Percentiles rank a stretch among this genome's conserved stretches.
Conservation (phyloP, 2,797 vertebrate genomes). For the Rhadinocentrus ornatus region DNA sequence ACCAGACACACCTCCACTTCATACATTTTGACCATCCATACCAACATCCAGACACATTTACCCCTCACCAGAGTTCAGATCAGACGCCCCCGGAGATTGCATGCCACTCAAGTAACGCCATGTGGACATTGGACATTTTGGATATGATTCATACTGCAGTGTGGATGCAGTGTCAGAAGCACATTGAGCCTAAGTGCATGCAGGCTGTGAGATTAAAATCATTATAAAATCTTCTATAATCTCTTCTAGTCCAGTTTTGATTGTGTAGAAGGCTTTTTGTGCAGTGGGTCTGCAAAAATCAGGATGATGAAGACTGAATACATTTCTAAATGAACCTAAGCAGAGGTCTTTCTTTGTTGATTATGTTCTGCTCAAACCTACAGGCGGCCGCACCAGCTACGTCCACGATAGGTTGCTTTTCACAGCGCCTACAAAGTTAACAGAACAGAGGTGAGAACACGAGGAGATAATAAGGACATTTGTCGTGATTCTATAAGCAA, state of each 20-base stretch:
- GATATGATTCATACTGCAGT: no score
- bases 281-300: constrained; percentile 22
- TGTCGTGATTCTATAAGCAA: neutral
- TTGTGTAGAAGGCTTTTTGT: constrained; percentile 38
- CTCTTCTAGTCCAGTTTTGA: constrained; percentile 23
- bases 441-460: constrained; percentile 1
- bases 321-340: constrained; percentile 21
- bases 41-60: no score
- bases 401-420: neutral
- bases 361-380: neutral
- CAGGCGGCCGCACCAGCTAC: neutral
- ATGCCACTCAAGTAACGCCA: no score
- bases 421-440: neutral
- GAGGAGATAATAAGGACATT: constrained; percentile 7
- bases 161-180: neutral
- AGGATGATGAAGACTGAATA: constrained; percentile 38
- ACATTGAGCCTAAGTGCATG: neutral
- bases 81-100: no score
- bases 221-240: no score
- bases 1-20: no score
- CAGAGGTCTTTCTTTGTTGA: neutral
- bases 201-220: constrained; percentile 1
- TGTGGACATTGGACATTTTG: no score
- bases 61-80: no score
- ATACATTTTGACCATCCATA: no score